These are phyloP conservation scores for Formicarius rufipectus DNA, from an alignment of 2,113 vertebrate genomes.

Conservation along the genomic window DNA sequence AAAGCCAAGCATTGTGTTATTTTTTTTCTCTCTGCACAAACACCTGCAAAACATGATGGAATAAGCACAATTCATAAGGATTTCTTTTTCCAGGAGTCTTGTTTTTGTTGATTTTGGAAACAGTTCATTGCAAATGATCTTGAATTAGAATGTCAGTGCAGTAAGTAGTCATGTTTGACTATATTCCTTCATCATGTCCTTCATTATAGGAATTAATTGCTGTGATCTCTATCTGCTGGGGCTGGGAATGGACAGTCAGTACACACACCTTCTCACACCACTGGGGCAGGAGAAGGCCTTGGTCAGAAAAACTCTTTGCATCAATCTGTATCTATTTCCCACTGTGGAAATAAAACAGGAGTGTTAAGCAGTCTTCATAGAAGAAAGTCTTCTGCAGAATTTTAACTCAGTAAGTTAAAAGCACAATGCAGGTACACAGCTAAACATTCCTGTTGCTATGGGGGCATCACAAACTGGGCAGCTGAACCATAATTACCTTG, in stretches of 20 bases:
- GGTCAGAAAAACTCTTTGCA: background rate
- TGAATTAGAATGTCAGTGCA: background rate
- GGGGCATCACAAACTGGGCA: background rate
- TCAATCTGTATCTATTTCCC: background rate
- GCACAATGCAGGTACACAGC: background rate
- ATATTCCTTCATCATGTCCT: background rate
- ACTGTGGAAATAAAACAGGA: background rate
- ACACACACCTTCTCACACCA: accelerated
- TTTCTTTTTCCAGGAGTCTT: background rate
- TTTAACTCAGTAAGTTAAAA: background rate
- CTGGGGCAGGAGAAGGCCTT: accelerated
- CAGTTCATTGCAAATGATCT: background rate
- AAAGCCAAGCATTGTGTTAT: background rate
- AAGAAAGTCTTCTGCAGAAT: background rate
- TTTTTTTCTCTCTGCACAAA: background rate
- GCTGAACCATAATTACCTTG: background rate
- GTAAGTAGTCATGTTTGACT: background rate
- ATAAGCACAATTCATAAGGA: background rate
- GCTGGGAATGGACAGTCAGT: background rate
- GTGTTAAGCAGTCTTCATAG: background rate
- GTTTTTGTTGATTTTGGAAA: background rate
- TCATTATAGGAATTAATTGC: background rate
- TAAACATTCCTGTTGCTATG: background rate
- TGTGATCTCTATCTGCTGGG: background rate
- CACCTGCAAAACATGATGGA: background rate